Conservation (phyloP, 2,113 vertebrate genomes). For the Axis porcinus region DNA sequence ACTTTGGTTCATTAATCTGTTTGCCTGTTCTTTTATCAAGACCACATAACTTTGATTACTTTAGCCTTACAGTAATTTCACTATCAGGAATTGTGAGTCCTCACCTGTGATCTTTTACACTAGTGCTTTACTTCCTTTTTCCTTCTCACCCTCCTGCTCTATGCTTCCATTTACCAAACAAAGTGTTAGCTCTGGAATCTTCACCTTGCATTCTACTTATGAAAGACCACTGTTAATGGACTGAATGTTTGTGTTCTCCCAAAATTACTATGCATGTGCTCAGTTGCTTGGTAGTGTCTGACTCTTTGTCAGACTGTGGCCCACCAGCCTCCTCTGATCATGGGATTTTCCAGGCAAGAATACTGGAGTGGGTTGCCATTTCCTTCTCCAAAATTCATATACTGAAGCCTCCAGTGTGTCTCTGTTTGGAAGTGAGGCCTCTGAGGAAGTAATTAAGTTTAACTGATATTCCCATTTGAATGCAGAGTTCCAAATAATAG, state of each 20-base stretch:
- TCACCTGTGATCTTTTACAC: neutral
- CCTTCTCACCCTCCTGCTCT: neutral
- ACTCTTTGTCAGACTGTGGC: neutral
- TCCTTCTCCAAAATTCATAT: neutral
- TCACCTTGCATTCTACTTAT: neutral
- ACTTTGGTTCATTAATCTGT: neutral
- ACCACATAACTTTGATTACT: neutral
- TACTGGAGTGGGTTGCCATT: neutral
- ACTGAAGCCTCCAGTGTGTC: neutral
- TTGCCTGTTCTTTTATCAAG: neutral
- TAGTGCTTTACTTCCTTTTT: neutral
- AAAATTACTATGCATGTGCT: neutral
- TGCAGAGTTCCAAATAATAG: too few species aligned
- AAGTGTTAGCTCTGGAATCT: neutral
- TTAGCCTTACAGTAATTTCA: neutral
- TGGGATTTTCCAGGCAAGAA: neutral
- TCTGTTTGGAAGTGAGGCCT: neutral
- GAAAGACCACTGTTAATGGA: neutral
- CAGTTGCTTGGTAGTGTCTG: neutral
- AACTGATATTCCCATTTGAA: neutral
- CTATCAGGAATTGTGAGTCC: neutral
- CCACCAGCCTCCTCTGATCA: neutral
- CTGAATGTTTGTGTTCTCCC: neutral
- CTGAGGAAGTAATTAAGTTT: neutral
- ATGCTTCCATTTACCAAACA: neutral